These are phyloP conservation scores for Plecotus auritus DNA, from an alignment of 2,113 vertebrate species.

Conservation along the genomic window DNA sequence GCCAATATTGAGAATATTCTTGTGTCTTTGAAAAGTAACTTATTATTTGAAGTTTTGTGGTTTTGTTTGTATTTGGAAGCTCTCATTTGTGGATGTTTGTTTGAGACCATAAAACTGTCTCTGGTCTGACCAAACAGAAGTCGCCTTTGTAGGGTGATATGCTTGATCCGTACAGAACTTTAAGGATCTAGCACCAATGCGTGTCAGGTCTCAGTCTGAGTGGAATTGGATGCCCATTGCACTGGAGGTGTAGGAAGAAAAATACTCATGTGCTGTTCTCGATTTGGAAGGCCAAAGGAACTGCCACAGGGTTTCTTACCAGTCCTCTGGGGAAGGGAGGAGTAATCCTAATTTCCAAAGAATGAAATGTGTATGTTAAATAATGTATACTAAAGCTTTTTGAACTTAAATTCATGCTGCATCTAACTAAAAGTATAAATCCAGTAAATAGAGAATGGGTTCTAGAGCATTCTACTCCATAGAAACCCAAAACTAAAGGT, in stretches of 20 bases:
- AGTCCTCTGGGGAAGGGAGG: not conserved
- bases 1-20: constrained; percentile 68
- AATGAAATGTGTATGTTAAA: not conserved
- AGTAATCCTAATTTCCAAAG: not conserved
- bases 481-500: not conserved
- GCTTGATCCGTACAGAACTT: not conserved
- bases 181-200: not conserved
- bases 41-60: constrained; percentile 78
- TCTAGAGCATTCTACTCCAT: not conserved
- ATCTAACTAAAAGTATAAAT: not conserved
- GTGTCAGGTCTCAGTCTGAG: not conserved
- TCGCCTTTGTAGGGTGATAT: not conserved
- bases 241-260: not conserved
- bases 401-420: not conserved
- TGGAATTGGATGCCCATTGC: not conserved
- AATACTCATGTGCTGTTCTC: constrained; percentile 29
- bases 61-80: constrained; percentile 65
- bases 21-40: constrained; percentile 80
- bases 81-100: constrained; percentile 72
- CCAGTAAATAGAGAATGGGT: not conserved
- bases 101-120: constrained; percentile 39
- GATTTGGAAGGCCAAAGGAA: not conserved
- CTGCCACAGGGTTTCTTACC: not conserved
- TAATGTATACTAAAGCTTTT: not conserved
- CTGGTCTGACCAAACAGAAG: not conserved